Evolutionary conservation across 2,113 vertebrate genomes (phyloP), one percentile per base, ranked within the genome.

Genomic region (Terrapene triunguis): DNA sequence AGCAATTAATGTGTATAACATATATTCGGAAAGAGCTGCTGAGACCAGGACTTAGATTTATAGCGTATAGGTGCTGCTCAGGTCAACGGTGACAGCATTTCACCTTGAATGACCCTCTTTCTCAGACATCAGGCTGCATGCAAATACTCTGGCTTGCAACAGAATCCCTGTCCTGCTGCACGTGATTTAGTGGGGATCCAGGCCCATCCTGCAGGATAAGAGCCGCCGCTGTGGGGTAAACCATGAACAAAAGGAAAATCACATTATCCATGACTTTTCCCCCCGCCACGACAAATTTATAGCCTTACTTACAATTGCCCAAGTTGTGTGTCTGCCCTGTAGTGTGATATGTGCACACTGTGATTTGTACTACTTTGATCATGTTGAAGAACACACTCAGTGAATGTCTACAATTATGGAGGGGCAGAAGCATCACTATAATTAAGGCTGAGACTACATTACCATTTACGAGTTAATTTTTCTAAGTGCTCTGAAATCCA

Each of bases 381-480:
- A 50, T 0, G 0, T 65, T 55, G 85, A 24, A 35, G 8, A 59
- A 59, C 0, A 0, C 29, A 84, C 8, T 78, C 47, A 32, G 87
- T 25, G 88, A 91, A 91, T 11, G 47, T 3, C 84, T 80, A 42
- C 10, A 89, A 72, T 72, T 72, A 91, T 87, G 35, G 35, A 91
- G 89, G 89, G 0, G 8, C 29, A 88, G 47, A 24, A 82, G 91
- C 4, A 82, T 35, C 85, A 89, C 1, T 80, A 54, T 42, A 87
- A 42, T 47, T 53, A 93, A 62, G 83, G 90, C 74, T 38, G 32
- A 92, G 10, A 51, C 50, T 35, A 48, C 17, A 8, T 12, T 5
- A 87, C 24, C 3, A n/a, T 82, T 69, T 84, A 72, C 3, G 53
- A 51, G 2, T 69, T 9, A 21, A 17, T 53, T 53, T 25, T 54